A percentile compares a stretch with the other conserved stretches of the same genome.
phyloP scores from a whole-genome alignment of 2,797 vertebrate genomes.

The Orestias chungarensis region DNA sequence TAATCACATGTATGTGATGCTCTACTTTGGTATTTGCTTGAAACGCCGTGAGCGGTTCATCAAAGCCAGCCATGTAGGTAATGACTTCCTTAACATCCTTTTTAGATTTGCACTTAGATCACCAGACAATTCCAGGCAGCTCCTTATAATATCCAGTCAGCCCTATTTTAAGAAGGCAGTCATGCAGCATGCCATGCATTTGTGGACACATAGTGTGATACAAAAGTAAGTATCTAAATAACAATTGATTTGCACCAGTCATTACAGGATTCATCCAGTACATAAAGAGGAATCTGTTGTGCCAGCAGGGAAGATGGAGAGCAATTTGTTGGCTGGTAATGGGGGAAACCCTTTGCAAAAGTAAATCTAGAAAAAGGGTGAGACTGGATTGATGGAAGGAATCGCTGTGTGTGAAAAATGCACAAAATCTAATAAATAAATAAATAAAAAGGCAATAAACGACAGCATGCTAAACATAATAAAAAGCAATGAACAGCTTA shows the following conservation, averaged over 20 bases:
- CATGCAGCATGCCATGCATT: slow-evolving; percentile 25
- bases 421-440: neutral
- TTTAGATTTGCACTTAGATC: slow-evolving; percentile 79
- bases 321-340: slow-evolving; percentile 7
- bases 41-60: slow-evolving; percentile 72
- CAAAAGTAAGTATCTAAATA: slow-evolving; percentile 46
- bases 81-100: slow-evolving; percentile 74
- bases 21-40: slow-evolving; percentile 71
- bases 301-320: slow-evolving; percentile 9
- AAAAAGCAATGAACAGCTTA: slow-evolving; percentile 3
- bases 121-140: slow-evolving; percentile 64
- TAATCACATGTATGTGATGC: slow-evolving; percentile 74
- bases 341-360: neutral
- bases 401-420: neutral
- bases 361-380: neutral
- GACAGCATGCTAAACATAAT: neutral
- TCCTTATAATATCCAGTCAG: slow-evolving; percentile 69
- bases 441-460: neutral
- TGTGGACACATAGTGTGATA: slow-evolving; percentile 34
- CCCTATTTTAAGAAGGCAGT: slow-evolving; percentile 53
- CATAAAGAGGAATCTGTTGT: slow-evolving; percentile 19
- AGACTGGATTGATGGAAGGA: neutral
- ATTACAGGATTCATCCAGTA: slow-evolving; percentile 17
- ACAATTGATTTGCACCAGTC: slow-evolving; percentile 46
- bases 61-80: slow-evolving; percentile 79